These are phyloP conservation scores for Chloroceryle aenea DNA, from an alignment of 2,113 vertebrate species.

Conservation along the genomic window DNA sequence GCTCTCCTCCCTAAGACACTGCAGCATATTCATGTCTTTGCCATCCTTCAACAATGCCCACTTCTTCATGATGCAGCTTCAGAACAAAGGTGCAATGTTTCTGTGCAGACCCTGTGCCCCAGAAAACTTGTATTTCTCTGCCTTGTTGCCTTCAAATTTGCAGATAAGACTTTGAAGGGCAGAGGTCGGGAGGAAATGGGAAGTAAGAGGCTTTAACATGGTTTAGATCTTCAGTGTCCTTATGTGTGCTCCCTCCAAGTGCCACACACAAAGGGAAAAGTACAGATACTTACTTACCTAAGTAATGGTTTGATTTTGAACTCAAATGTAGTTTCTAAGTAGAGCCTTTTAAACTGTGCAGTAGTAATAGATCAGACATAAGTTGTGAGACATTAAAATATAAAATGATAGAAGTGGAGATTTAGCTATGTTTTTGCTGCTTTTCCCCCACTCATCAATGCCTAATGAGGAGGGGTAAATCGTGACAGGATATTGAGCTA, in stretches of 20 bases:
- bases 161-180: background rate
- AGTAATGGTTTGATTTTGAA: background rate
- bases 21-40: background rate
- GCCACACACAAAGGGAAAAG: background rate
- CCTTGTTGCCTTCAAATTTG: background rate
- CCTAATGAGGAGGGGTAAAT: background rate
- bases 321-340: background rate
- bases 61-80: background rate
- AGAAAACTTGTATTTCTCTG: background rate
- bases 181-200: background rate
- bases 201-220: background rate
- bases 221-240: background rate
- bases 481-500: background rate
- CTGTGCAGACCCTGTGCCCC: fast-evolving
- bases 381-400: background rate
- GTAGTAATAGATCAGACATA: background rate
- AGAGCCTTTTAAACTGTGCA: background rate
- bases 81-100: background rate
- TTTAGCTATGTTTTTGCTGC: background rate
- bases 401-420: background rate
- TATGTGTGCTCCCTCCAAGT: background rate
- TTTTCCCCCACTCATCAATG: background rate
- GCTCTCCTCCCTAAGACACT: background rate
- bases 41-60: background rate
- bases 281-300: background rate